Percentiles rank a stretch among this genome's conserved stretches.
Conservation (phyloP, 2,797 vertebrate genomes). For the Semotilus atromaculatus region DNA sequence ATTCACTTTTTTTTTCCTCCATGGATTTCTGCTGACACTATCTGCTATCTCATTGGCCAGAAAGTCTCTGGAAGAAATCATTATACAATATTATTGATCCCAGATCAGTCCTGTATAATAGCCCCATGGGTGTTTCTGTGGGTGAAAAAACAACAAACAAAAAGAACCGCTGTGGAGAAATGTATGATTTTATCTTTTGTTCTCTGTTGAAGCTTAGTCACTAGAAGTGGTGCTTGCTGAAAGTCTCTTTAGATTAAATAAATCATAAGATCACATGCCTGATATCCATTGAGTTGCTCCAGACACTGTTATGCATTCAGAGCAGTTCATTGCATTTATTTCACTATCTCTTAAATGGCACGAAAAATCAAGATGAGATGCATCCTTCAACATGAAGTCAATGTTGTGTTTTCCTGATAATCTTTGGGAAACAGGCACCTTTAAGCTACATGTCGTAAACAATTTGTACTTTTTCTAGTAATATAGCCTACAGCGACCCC, state of each 20-base stretch:
- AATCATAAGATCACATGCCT: conserved; percentile 42
- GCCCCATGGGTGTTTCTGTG: conserved; percentile 15
- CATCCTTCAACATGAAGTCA: conserved; percentile 2
- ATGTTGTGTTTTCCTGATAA: background rate
- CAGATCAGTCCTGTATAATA: conserved; percentile 36
- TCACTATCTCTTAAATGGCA: conserved; percentile 21
- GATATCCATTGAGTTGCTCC: conserved; percentile 14
- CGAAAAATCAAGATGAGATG: background rate
- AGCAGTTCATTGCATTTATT: conserved; percentile 28
- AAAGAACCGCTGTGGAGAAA: background rate
- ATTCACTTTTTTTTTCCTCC: background rate
- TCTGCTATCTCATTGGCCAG: conserved; percentile 25
- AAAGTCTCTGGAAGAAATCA: conserved; percentile 22
- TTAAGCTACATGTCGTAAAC: background rate
- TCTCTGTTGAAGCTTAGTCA: conserved; percentile 30
- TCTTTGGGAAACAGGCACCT: background rate
- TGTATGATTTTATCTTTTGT: conserved; percentile 23
- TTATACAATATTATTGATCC: conserved; percentile 36
- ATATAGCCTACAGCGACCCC: background rate
- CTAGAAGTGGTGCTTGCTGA: conserved; percentile 43
- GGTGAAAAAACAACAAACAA: background rate
- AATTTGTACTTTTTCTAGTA: background rate
- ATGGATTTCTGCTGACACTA: conserved; percentile 29
- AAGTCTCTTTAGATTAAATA: conserved; percentile 44
- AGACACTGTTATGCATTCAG: conserved; percentile 31